Base-by-base conservation (phyloP, 2,797 vertebrate species). In the Semotilus atromaculatus region DNA sequence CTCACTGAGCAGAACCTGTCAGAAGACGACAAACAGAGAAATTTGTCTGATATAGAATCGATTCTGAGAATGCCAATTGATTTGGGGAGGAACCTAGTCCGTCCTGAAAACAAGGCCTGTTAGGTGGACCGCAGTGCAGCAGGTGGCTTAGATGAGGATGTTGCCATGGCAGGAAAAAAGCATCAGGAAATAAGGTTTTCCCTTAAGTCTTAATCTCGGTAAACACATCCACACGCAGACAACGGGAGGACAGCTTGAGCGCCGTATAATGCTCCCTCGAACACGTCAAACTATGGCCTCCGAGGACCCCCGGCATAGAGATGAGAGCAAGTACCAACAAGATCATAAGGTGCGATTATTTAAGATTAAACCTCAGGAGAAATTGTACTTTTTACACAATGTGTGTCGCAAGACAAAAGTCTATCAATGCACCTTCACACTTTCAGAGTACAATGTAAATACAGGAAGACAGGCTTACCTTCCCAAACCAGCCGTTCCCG, bases 401-500 rank as follows among this genome's bases (percentile, higher is more conserved):
- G 48, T 26, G 26, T 43, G 26, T 19, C 11, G 14, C 18, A n/a
- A 71, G 36, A 38, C 48, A 34, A 2, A 23, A 66, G 81, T 53
- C 43, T 75, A 51, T 10, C 53, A 34, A 19, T 31, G 11, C 18
- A 62, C 40, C 14, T 38, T 75, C 21, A 73, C 19, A 66, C 19
- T 31, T 43, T 31, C 7, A 38, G 40, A 60, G 38, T 62, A 19
- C 7, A 81, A 58, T 80, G 78, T 74, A 86, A 85, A 90, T n/a
- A 85, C 10, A 62, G 78, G n/a, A 75, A 21, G 21, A 53, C 36
- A 31, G 60, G 23, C 90, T 92, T 91, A 99, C 98, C 97, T 99
- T 99, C 89, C 98, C 98, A 94, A 99, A 99, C 96, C 97, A 98
- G 90, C 98, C 98, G 80, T 92, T 97, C 88, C 98, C 98, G 67